These are phyloP conservation scores for Hippolais icterina DNA, from an alignment of 2,113 vertebrate species.

Conservation along the genomic window DNA sequence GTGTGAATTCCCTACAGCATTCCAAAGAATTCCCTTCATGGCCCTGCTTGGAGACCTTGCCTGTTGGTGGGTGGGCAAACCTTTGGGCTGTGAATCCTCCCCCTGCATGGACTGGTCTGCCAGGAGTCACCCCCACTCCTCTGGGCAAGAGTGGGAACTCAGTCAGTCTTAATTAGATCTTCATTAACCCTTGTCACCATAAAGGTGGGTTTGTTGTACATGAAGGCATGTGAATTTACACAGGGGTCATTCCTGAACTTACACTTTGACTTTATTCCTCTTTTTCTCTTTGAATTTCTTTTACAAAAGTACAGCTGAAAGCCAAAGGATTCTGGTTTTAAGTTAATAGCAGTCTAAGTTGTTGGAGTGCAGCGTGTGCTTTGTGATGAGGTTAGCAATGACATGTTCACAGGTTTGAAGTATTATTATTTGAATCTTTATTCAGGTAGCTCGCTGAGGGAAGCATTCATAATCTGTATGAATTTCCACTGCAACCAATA, in stretches of 20 bases:
- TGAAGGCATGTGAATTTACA: not conserved
- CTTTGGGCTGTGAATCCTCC: not conserved
- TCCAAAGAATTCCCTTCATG: not conserved
- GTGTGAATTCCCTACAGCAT: not conserved
- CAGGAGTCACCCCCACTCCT: not conserved
- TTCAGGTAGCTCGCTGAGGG: not conserved
- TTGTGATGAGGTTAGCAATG: not conserved
- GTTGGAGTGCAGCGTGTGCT: not conserved
- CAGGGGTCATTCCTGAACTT: not conserved
- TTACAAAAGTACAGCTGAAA: not conserved
- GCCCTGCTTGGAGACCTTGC: not conserved
- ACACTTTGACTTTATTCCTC: not conserved
- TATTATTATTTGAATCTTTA: slow-evolving; percentile 16
- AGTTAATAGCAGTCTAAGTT: not conserved
- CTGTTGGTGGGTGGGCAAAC: not conserved
- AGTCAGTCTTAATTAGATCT: not conserved
- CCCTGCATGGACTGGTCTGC: not conserved
- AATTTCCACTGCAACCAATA: slow-evolving; percentile 37
- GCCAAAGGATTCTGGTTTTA: slow-evolving; percentile 18
- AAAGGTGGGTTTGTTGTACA: not conserved
- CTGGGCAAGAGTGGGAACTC: not conserved
- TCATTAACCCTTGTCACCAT: not conserved
- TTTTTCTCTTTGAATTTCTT: not conserved
- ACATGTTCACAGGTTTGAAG: not conserved
- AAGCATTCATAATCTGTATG: slow-evolving; percentile 8